Evolutionary conservation across 2,888 invertebrate genomes (phyloP).

Genomic region (Ganaspis brasiliensis): DNA sequence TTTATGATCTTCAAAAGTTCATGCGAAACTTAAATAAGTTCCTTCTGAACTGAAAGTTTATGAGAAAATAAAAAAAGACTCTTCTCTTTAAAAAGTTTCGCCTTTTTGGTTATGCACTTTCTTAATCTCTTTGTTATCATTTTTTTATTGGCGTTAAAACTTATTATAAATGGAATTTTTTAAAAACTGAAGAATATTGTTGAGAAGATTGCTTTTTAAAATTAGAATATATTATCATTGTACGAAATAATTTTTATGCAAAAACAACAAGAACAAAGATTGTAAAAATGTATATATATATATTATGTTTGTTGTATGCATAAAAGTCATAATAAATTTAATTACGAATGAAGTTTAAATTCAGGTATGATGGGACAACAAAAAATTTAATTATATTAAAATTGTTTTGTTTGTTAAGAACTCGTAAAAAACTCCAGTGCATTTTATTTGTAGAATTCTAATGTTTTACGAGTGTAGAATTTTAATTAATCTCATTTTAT

Average conservation of each 20-base stretch:
- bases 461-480: constrained; percentile 30
- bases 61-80: constrained; percentile 22
- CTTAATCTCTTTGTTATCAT: neutral
- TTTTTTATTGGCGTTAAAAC: constrained; percentile 3
- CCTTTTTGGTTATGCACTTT: neutral
- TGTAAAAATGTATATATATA: no score
- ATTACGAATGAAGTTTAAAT: no score
- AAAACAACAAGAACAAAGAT: no score
- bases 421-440: neutral
- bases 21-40: constrained; percentile 35
- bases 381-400: neutral
- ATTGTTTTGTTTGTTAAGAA: neutral
- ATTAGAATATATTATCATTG: neutral
- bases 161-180: neutral
- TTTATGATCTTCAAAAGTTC: constrained; percentile 39
- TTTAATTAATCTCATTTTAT: constrained; percentile 35
- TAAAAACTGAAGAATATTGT: neutral
- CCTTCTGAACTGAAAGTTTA: constrained; percentile 18
- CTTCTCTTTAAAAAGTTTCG: constrained; percentile 3
- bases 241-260: no score
- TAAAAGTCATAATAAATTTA: no score
- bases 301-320: no score
- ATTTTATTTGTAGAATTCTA: constrained; percentile 20
- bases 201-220: neutral
- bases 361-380: no score